Evolutionary conservation across 2,888 invertebrate species (phyloP).

Genomic region (Spodoptera picta): DNA sequence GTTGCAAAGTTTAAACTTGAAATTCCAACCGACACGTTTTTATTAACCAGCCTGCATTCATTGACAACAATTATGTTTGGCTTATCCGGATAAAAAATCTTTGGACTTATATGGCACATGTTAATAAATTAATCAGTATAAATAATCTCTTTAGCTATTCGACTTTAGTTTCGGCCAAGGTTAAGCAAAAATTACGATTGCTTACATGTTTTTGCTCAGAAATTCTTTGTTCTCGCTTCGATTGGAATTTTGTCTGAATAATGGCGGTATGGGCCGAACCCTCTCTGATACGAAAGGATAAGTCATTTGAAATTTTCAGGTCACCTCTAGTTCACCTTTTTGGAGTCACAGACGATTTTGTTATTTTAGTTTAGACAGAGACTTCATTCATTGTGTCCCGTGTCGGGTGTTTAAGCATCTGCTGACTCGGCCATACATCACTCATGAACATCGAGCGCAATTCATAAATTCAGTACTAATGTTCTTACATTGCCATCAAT

Average conservation of each 20-base stretch:
- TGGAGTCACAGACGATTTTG: slow-evolving; percentile 5
- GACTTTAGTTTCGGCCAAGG: not conserved
- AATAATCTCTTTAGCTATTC: slow-evolving; percentile 2
- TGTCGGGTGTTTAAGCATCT: slow-evolving; percentile 16
- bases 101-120: not conserved
- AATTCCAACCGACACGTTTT: slow-evolving; percentile 35
- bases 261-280: slow-evolving; percentile 1
- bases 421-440: slow-evolving; percentile 36
- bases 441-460: slow-evolving; percentile 47
- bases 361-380: slow-evolving; percentile 6
- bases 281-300: not conserved
- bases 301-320: slow-evolving; percentile 5
- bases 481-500: slow-evolving; percentile 68
- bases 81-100: slow-evolving; percentile 21
- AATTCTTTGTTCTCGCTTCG: slow-evolving; percentile 1
- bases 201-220: not conserved
- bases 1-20: slow-evolving; percentile 31
- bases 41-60: slow-evolving; percentile 22
- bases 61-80: slow-evolving; percentile 13
- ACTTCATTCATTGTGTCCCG: slow-evolving; percentile 10
- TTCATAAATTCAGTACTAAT: slow-evolving; percentile 77
- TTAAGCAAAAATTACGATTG: slow-evolving; percentile 6
- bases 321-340: slow-evolving; percentile 15
- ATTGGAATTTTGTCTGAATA: slow-evolving; percentile 1
- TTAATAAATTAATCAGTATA: not conserved